phyloP scores from a whole-genome alignment of 1,140 invertebrate genomes.

The Apis florea region DNA sequence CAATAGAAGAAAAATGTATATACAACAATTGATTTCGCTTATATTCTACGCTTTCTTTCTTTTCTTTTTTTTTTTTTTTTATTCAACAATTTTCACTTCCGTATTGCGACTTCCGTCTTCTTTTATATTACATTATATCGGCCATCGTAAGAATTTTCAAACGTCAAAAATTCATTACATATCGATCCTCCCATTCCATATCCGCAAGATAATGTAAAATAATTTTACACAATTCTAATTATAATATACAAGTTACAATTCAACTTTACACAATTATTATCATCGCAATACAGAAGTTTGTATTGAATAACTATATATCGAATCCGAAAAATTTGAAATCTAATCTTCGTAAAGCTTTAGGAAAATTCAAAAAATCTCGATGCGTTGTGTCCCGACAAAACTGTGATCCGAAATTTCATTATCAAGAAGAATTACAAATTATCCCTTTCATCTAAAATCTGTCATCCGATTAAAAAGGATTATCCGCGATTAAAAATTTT shows the following conservation, averaged over 20 bases:
- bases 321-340: not conserved
- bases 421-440: not conserved
- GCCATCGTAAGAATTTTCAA: not conserved
- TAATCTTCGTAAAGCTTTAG: conserved; percentile 12
- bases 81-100: not conserved
- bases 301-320: conserved; percentile 1
- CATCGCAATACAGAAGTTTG: conserved; percentile 12
- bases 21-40: conserved; percentile 9
- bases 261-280: not conserved
- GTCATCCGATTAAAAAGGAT: too few relatives aligned
- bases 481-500: not conserved
- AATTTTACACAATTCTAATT: not conserved
- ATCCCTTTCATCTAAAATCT: not conserved
- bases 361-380: not conserved
- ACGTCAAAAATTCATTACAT: not conserved
- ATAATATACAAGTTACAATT: not conserved
- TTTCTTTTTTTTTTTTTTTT: too few relatives aligned
- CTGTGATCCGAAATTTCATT: too few relatives aligned
- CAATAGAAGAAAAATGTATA: not conserved
- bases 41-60: not conserved
- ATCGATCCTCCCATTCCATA: not conserved
- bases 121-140: not conserved
- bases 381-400: not conserved
- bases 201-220: not conserved
- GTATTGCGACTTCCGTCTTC: not conserved